Evolutionary conservation across 2,113 vertebrate genomes (phyloP), one percentile per base, ranked within the genome.

Genomic region (Genyomyrus donnyi): DNA sequence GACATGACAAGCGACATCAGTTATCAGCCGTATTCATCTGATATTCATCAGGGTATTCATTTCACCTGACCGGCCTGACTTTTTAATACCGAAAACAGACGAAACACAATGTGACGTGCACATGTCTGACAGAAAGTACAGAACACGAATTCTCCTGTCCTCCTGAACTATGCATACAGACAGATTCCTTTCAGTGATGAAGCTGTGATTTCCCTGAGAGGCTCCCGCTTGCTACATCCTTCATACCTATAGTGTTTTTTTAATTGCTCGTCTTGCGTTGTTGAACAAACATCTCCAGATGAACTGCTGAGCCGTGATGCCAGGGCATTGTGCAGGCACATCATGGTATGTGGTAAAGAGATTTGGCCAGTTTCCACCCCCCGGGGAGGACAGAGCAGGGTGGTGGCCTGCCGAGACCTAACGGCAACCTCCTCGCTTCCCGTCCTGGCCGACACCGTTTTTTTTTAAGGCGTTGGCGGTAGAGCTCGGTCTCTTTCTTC

Each of bases 191-290:
- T 89, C 89, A 84, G 31, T 85, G 80, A 13, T 58, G 19, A 8
- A 49, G 35, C 31, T 90, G 83, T 87, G n/a, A 87, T 52, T 90
- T 87, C 24, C 48, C 10, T 42, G n/a, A 48, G 58, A 90, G 56
- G 27, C 66, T 88, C 74, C 74, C 21, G 53, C 45, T 42, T 50
- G 48, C 35, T 35, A 45, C 87, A 85, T 88, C 80, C 77, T 53
- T 88, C 35, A 19, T 39, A 52, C 1, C 27, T 45, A 19, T 53
- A n/a, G 77, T 90, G 84, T 48, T 74, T 74, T 86, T 86, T 31
- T 45, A 80, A 70, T 13, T 42, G 31, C 74, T 39, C 35, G 11
- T 39, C 70, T 77, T 39, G 70, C 39, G 2, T 48, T 46, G 10
- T 19, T 84, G n/a, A 84, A 77, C 86, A 84, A 48, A 48, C 74